Evolutionary conservation across 1,140 invertebrate species (phyloP), one percentile per base, ranked within the genome.

Genomic region (Orius insidiosus): DNA sequence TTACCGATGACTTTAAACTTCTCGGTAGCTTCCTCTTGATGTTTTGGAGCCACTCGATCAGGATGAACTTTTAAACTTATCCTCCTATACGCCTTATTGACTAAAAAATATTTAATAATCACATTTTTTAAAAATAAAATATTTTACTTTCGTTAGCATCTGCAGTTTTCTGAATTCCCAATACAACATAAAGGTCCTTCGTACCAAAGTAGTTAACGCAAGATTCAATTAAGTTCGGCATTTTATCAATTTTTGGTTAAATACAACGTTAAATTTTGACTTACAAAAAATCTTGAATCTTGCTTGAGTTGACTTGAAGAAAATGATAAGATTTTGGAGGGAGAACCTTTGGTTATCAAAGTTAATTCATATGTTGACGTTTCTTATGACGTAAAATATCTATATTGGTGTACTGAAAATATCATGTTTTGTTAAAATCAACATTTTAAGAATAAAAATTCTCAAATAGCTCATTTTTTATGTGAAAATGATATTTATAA

Each of bases 21-120:
- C 59, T 85, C 76, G 14, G 89, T 96, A 0, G 87, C 80, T 51
- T 76, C 69, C 46, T 71, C 63, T 61, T 93, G 93, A 30, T 86
- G 72, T 24, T 68, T 63, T 51, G 82, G 76, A 9, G 70, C 69
- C 1, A 87, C 89, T 58, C 88, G 67, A 62, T 98, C 93, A 3
- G 93, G 93, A 69, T 98, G 93, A 24, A 87, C 80, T 52, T 80
- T 69, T 10, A 97, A 61, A 0, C 90, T 95, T 14, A 85, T 54
- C 56, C 83, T 86, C 60, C 93, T 83, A 59, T 96, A 98, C 0
- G 88, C 90, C 61, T 89, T 94, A 60, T 93, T 93, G 2, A 89
- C 79, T 78, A 58, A 34, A 69, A 69, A 53, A 51, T 51, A 48
- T n/a, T n/a, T n/a, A 38, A 8, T 34, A 35, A 39, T 44, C 45